A percentile compares a stretch with the other conserved stretches of the same genome.
Evolutionary conservation across 2,888 invertebrate species (phyloP).

Genomic region (Leucozona laternaria): DNA sequence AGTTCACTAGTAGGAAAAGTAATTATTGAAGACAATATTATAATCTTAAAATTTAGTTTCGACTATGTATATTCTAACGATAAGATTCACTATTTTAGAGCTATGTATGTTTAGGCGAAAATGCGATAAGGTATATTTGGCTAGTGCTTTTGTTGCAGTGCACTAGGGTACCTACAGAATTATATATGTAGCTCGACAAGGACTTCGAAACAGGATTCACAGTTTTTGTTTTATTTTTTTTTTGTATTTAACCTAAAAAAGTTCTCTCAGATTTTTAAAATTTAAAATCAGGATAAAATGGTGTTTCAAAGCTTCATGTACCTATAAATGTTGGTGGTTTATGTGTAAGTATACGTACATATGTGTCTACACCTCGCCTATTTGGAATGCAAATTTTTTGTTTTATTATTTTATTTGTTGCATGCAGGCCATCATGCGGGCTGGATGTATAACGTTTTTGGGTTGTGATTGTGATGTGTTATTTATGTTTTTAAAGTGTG

Average conservation of each 20-base stretch:
- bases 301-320: background rate
- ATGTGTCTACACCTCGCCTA: background rate
- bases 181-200: background rate
- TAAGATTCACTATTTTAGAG: too few species aligned
- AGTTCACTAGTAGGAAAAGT: too few species aligned
- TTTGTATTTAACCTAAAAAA: background rate
- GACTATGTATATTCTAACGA: too few species aligned
- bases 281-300: background rate
- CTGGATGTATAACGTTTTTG: background rate
- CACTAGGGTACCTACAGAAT: background rate
- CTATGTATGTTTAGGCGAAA: too few species aligned
- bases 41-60: too few species aligned
- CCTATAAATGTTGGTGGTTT: background rate
- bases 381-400: constrained; percentile 42
- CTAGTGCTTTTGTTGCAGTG: too few species aligned
- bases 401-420: constrained; percentile 31
- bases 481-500: background rate
- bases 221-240: background rate
- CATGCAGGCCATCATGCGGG: too few species aligned
- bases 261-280: background rate
- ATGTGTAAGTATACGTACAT: background rate
- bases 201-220: background rate
- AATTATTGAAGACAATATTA: too few species aligned
- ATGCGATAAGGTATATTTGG: too few species aligned
- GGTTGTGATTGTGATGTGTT: background rate